Evolutionary conservation across 2,113 vertebrate species (phyloP).

Genomic region (Mesoclemmys tuberculata): DNA sequence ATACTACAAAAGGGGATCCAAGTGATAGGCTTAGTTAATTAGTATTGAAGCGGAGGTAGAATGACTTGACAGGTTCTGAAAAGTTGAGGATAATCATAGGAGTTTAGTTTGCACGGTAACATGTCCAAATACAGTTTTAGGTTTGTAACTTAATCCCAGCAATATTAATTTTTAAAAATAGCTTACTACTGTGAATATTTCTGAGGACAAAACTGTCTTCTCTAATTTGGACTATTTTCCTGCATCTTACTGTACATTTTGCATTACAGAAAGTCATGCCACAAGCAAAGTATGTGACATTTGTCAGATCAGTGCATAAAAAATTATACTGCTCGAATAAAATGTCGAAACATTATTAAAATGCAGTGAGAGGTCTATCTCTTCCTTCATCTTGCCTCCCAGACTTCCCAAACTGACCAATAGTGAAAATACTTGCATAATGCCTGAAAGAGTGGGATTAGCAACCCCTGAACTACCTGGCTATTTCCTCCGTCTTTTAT

Average conservation of each 20-base stretch:
- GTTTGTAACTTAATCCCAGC: slow-evolving; percentile 2
- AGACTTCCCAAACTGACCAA: neutral
- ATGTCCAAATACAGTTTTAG: slow-evolving; percentile 11
- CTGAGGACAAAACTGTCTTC: neutral
- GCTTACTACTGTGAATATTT: slow-evolving; percentile 12
- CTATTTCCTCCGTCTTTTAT: neutral
- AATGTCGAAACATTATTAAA: neutral
- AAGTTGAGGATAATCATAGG: neutral
- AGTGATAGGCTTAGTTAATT: neutral
- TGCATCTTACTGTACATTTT: neutral
- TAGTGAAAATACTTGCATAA: neutral
- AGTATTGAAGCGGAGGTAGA: neutral
- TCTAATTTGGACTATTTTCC: neutral
- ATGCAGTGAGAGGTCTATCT: neutral
- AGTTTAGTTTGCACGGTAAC: neutral
- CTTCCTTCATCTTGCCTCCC: neutral
- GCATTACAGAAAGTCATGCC: neutral
- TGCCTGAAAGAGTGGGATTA: neutral
- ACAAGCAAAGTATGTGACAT: neutral
- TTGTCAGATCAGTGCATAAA: neutral
- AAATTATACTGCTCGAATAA: neutral
- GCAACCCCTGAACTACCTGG: neutral
- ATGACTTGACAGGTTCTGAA: neutral
- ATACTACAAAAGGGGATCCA: neutral
- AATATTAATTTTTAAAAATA: neutral